A percentile compares a stretch with the other conserved stretches of the same genome.
Evolutionary conservation across 2,113 vertebrate genomes (phyloP).

Genomic region (Meleagris gallopavo): DNA sequence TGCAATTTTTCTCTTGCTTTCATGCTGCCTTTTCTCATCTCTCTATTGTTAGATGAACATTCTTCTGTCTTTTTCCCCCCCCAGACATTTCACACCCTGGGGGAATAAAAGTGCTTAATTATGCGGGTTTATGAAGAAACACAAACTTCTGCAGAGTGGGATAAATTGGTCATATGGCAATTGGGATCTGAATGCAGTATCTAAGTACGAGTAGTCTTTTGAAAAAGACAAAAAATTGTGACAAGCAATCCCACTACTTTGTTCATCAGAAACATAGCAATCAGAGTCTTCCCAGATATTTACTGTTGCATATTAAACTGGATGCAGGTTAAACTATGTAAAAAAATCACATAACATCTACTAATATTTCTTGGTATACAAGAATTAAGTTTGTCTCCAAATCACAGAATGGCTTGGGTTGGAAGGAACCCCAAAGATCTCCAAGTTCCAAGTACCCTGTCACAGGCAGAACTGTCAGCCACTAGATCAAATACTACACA

Average conservation of each 20-base stretch:
- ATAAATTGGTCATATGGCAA: not conserved
- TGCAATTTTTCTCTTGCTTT: conserved; percentile 4
- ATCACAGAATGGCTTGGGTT: no score
- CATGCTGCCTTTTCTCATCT: not conserved
- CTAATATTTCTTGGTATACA: not conserved
- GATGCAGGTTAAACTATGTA: not conserved
- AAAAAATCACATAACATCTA: not conserved
- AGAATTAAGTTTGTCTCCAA: not conserved
- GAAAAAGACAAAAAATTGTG: not conserved
- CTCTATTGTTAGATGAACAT: conserved; percentile 31
- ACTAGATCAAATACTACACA: no score
- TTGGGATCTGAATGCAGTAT: not conserved
- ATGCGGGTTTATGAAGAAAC: conserved; percentile 27
- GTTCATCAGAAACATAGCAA: not conserved
- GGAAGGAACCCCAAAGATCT: no score
- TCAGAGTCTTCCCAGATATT: not conserved
- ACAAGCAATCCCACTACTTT: not conserved
- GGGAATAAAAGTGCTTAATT: conserved; percentile 8
- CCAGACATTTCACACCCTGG: not conserved
- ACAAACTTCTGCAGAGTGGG: not conserved
- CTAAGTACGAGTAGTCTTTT: not conserved
- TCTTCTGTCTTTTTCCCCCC: not conserved
- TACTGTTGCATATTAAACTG: not conserved
- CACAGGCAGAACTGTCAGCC: no score
- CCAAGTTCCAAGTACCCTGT: no score